phyloP scores from a whole-genome alignment of 2,888 invertebrate genomes.

The Drosophila mimetica region DNA sequence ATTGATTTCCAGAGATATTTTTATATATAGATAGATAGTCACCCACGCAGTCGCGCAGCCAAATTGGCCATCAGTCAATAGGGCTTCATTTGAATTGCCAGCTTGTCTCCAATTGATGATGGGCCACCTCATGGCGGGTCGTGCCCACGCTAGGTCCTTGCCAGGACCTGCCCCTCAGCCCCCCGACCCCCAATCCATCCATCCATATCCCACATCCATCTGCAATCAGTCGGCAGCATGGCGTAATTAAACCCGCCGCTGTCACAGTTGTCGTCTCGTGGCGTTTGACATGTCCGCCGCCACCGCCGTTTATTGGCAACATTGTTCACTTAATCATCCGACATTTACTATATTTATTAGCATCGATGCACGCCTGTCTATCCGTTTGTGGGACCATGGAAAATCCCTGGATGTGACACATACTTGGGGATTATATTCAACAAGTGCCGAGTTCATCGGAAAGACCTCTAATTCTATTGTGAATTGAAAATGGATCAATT shows the following conservation, averaged over 20 bases:
- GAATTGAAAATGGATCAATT: no score
- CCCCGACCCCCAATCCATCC: neutral
- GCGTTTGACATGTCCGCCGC: conserved; percentile 26
- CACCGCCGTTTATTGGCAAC: conserved; percentile 39
- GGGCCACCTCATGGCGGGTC: conserved; percentile 17
- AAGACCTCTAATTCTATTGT: neutral
- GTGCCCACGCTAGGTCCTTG: conserved; percentile 31
- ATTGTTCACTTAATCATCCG: conserved; percentile 34
- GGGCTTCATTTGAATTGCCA: conserved; percentile 78
- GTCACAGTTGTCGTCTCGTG: conserved; percentile 39
- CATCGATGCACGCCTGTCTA: conserved; percentile 13
- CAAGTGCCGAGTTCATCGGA: conserved; percentile 1
- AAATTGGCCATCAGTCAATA: conserved; percentile 72
- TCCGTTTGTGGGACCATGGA: conserved; percentile 18
- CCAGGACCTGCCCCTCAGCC: conserved; percentile 34
- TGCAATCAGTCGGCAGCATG: conserved; percentile 73
- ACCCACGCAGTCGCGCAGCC: conserved; percentile 62
- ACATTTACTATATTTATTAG: conserved; percentile 3
- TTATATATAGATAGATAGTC: conserved; percentile 13
- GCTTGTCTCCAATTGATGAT: conserved; percentile 75
- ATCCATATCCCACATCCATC: conserved; percentile 7
- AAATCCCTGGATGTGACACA: conserved; percentile 37
- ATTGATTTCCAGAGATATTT: conserved; percentile 3
- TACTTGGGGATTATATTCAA: neutral
- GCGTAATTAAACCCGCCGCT: conserved; percentile 62